Evolutionary conservation across 1,140 invertebrate genomes (phyloP), one percentile per base, ranked within the genome.

Genomic region (Charaxes varanes): DNA sequence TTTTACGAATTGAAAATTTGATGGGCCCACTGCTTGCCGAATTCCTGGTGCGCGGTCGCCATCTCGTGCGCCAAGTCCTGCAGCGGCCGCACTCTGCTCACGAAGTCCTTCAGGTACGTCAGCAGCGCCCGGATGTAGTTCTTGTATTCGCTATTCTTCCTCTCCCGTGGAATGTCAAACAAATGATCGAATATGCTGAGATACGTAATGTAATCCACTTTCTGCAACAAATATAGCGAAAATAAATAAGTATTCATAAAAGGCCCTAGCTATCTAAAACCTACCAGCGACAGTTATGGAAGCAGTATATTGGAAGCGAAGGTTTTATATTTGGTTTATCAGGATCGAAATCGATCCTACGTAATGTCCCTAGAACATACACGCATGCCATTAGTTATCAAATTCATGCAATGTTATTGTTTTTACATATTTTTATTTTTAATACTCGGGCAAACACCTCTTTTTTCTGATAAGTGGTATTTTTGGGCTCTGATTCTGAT

Each of bases 171-270:
- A 65, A 99, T 96, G 57, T 99, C 97, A 85, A 94, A 98, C 2
- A 99, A 85, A 72, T 97, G 94, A 78, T 99, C 97, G 78, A 99
- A 99, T 30, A 91, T 93, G 30, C 92, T 92, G 17, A 99, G 73
- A 76, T 99, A 99, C 1, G 92, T 93, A 12, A 99, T 95, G 71
- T 99, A 99, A 80, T 99, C 97, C 10, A 97, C 89, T 88, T 95
- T 97, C 88, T 94, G 81, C 50, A n/a, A n/a, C n/a, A n/a, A 90
- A 88, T 30, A n/a, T 41, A 14, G 23, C 10, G 10, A 23, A 23
- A 23, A 3, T 38, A 21, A 35, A 44, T 44, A 24, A 38, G 14
- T 19, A 6, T 2, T 5, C 18, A 19, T 6, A 19, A 5, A 19
- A 19, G n/a, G 5, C 1, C 5, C 2, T 4, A 26, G 2, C 4